Evolutionary conservation across 37 sponge, comb jelly and placozoan genomes (phyloP).

Genomic region (Aplysina aerophoba): DNA sequence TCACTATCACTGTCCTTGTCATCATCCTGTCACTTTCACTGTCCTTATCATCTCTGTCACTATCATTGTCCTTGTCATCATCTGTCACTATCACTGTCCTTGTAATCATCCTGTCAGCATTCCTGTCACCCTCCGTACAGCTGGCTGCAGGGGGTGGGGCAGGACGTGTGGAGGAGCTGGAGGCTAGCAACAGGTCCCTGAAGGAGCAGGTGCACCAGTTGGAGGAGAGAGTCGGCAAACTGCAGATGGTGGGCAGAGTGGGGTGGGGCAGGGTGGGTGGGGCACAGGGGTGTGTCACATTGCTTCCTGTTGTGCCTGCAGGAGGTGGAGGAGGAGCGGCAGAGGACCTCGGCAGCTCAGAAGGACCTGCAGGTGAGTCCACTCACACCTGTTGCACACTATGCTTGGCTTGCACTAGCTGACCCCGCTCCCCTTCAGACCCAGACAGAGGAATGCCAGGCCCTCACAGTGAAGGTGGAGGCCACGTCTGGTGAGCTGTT

Average conservation of each 20-base stretch:
- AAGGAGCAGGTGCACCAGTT: constrained; percentile 5
- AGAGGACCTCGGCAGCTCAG: neutral
- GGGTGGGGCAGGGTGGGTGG: neutral
- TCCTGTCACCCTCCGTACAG: too few relatives aligned
- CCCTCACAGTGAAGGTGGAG: too few relatives aligned
- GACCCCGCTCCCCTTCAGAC: too few relatives aligned
- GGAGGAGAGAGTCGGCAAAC: constrained; percentile 5
- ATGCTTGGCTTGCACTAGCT: neutral
- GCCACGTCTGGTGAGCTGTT: too few relatives aligned
- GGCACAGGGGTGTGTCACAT: neutral
- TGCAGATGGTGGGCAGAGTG: constrained; percentile 1
- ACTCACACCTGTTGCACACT: neutral
- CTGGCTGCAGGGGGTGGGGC: neutral
- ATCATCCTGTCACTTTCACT: too few relatives aligned
- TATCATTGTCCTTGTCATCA: too few relatives aligned
- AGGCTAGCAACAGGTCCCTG: neutral
- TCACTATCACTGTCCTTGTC: too few relatives aligned
- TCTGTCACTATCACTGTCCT: too few relatives aligned
- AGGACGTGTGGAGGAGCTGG: neutral
- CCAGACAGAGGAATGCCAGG: too few relatives aligned
- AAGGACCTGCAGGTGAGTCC: constrained; percentile 8
- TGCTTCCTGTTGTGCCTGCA: constrained; percentile 24
- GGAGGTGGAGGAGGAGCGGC: neutral
- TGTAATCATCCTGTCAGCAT: too few relatives aligned
- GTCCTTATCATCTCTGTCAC: too few relatives aligned